Evolutionary conservation across 1,140 invertebrate species (phyloP).

Genomic region (Drosophila persimilis): DNA sequence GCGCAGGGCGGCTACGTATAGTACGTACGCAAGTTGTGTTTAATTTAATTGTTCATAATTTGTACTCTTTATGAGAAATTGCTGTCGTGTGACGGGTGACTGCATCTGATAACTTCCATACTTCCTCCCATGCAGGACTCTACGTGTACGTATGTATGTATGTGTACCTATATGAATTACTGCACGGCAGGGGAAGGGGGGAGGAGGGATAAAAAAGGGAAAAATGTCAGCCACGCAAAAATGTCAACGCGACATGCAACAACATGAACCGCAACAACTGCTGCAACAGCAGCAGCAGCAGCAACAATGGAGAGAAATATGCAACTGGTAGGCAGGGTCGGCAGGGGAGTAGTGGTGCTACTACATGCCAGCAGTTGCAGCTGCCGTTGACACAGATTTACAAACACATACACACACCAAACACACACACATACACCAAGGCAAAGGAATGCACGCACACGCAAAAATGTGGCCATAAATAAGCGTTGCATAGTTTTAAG

Average conservation of each 20-base stretch:
- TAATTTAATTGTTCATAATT: slow-evolving; percentile 69
- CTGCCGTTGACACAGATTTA: slow-evolving; percentile 75
- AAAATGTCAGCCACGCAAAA: slow-evolving; percentile 66
- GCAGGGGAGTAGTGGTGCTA: slow-evolving; percentile 16
- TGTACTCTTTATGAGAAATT: slow-evolving; percentile 31
- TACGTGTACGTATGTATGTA: not conserved
- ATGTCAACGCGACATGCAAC: slow-evolving; percentile 77
- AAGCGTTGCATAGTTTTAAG: slow-evolving; percentile 71
- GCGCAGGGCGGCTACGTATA: too few species aligned
- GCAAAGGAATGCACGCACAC: slow-evolving; percentile 12
- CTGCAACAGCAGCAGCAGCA: slow-evolving; percentile 1
- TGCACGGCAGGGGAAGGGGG: not conserved
- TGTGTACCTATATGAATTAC: slow-evolving; percentile 50
- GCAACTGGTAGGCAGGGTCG: slow-evolving; percentile 58
- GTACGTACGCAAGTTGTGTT: slow-evolving; percentile 44
- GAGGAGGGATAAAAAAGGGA: slow-evolving; percentile 8
- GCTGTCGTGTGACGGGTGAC: slow-evolving; percentile 34
- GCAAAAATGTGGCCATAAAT: slow-evolving; percentile 73
- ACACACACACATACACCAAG: slow-evolving; percentile 2
- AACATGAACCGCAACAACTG: slow-evolving; percentile 63
- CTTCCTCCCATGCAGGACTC: too few species aligned
- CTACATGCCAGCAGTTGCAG: slow-evolving; percentile 27
- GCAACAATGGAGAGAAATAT: slow-evolving; percentile 47
- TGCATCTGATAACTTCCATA: slow-evolving; percentile 29
- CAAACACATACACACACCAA: slow-evolving; percentile 26